Evolutionary conservation across 2,113 vertebrate genomes (phyloP), one percentile per base, ranked within the genome.

Genomic region (Pygoscelis adeliae): DNA sequence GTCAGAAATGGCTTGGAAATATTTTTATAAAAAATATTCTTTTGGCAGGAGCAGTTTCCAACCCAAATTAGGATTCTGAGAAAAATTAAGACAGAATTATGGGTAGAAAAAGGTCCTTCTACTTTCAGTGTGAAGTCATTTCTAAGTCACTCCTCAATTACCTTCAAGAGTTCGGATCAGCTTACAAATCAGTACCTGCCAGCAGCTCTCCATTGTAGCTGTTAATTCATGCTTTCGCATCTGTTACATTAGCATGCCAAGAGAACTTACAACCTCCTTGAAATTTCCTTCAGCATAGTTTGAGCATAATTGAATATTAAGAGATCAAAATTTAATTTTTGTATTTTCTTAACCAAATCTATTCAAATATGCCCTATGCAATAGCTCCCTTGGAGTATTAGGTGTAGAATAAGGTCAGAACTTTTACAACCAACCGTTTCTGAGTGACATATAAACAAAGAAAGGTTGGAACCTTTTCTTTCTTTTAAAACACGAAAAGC

Each of bases 211-310:
- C 93, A 58, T 71, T 84, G 93, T 95, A 97, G 91, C 87, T 90
- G 93, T 78, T 97, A 98, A 98, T 97, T 98, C 97, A 94, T 94
- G 96, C 95, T 95, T 95, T 81, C 14, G n/a, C 95, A 98, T 94
- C 95, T 97, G 97, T 96, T 96, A 87, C 79, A 97, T 97, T 98
- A 97, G 95, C 97, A 97, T 97, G 96, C 97, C 95, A 97, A 98
- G 95, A 95, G 97, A 98, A 95, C 91, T 93, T 95, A 76, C 69
- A 95, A 88, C 55, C 94, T 97, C 97, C 96, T 98, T 98, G 95
- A 97, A 95, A 95, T 86, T 96, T 97, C 96, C 96, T 98, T 98
- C 95, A 96, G 90, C 65, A 66, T 69, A 94, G 87, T 90, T 86
- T 42, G 82, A 97, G 91, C 89, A 94, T 97, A 97, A 97, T 95